Evolutionary conservation across 2,113 vertebrate genomes (phyloP), one percentile per base, ranked within the genome.

Genomic region (Cavia aperea): DNA sequence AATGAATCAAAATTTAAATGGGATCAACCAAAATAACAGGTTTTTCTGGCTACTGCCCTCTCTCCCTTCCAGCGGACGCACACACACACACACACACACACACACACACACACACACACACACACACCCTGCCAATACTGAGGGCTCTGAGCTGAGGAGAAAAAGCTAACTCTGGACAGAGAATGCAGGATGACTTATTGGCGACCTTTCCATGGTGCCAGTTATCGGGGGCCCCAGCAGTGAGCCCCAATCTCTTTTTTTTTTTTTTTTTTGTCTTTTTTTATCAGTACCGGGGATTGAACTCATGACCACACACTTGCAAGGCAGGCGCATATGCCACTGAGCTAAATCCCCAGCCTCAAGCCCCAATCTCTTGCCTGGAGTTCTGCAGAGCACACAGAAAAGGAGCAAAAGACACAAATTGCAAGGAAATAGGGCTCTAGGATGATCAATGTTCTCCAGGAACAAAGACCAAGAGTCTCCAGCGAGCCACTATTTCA

Each of bases 1-100:
- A 85, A 66, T 75, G 70, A 85, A 54, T 81, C 87, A 84, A 91
- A 92, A 83, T 90, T 43, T 63, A 87, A 82, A 75, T 78, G 54
- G 72, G 70, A 4, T 5, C 75, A 90, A 84, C 6, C 39, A 63
- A 86, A 90, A 43, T 31, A 93, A 84, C 18, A 63, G 62, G 21
- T 88, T 95, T 83, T 92, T 85, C 54, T 75, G 49, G 49, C 29
- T 73, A 49, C 56, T 77, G 54, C 49, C 79, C 46, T 51, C 15
- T 33, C 7, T 26, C 79, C 6, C 31, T 60, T 46, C 60, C 3
- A n/a, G 33, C 26, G 49, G 39, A 43, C 4, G 39, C 31, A 84
- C 63, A 39, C 39, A 39, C 39, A 39, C 39, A 39, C 39, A 39
- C 39, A 39, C 39, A 39, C 39, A 39, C 39, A 39, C 39, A 39